phyloP scores from a whole-genome alignment of 2,797 vertebrate species.

The Paratrypauchen microcephalus region DNA sequence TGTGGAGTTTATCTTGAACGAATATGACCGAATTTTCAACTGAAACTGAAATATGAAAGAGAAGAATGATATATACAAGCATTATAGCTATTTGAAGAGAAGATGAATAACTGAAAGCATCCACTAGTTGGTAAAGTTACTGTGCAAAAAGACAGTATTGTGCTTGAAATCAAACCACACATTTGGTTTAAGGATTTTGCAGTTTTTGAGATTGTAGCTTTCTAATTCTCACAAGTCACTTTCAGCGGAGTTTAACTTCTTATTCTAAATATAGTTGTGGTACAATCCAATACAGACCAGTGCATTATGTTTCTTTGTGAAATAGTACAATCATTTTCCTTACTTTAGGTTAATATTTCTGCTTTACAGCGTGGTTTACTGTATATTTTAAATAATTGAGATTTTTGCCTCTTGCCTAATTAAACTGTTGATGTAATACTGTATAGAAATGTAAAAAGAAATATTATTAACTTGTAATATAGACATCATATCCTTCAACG shows the following conservation, averaged over 20 bases:
- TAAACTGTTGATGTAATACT: conserved; percentile 58
- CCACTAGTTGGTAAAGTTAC: conserved; percentile 27
- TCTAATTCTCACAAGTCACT: conserved; percentile 47
- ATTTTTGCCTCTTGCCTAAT: conserved; percentile 31
- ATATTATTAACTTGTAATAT: conserved; percentile 69
- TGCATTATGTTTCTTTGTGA: conserved; percentile 49
- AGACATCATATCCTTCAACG: conserved; percentile 51
- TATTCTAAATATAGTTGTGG: conserved; percentile 16
- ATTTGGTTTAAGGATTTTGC: conserved; percentile 9
- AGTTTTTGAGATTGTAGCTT: conserved; percentile 22
- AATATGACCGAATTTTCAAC: conserved; percentile 82
- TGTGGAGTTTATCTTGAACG: conserved; percentile 89
- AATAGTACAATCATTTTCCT: conserved; percentile 38
- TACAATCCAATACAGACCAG: conserved; percentile 28
- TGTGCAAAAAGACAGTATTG: conserved; percentile 56
- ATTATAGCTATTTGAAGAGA: conserved; percentile 14
- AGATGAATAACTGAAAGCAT: conserved; percentile 32
- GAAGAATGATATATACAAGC: not conserved
- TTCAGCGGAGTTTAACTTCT: conserved; percentile 30
- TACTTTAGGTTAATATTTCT: conserved; percentile 53
- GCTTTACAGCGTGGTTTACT: conserved; percentile 37
- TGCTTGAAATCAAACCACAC: conserved; percentile 14
- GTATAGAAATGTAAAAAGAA: conserved; percentile 71
- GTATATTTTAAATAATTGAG: conserved; percentile 45
- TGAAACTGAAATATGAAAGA: not conserved